Conservation (phyloP, 2,888 invertebrate genomes). For the Apamea epomidion region DNA sequence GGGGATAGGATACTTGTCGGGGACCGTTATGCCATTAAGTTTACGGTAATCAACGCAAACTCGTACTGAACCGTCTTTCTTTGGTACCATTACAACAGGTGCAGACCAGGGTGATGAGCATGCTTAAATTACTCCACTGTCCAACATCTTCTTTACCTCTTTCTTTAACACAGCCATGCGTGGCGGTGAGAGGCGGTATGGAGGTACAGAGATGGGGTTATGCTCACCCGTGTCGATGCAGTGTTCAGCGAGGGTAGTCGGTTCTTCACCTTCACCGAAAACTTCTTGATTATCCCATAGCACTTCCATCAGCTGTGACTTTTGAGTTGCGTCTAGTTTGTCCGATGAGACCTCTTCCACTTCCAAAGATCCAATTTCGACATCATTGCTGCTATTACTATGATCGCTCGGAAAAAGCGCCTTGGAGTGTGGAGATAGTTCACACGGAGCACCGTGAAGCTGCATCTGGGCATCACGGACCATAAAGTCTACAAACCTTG, state of each 20-base stretch:
- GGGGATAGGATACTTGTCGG: slow-evolving; percentile 10
- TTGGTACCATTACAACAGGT: slow-evolving; percentile 75
- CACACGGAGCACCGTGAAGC: not conserved
- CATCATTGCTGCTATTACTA: slow-evolving; percentile 14
- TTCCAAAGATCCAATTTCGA: slow-evolving; percentile 13
- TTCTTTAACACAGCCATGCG: slow-evolving; percentile 7
- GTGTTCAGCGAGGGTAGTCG: slow-evolving; percentile 28
- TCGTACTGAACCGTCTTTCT: slow-evolving; percentile 69
- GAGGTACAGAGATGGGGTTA: slow-evolving; percentile 30
- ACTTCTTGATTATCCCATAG: slow-evolving; percentile 6
- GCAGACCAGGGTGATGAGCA: slow-evolving; percentile 52
- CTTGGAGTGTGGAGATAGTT: not conserved
- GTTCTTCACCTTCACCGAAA: not conserved
- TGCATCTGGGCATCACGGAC: not conserved
- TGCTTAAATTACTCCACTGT: slow-evolving; percentile 9
- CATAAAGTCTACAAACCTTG: slow-evolving; percentile 23
- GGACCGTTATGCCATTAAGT: slow-evolving; percentile 6
- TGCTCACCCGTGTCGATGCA: slow-evolving; percentile 33
- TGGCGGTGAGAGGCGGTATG: slow-evolving; percentile 31
- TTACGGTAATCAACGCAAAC: slow-evolving; percentile 70
- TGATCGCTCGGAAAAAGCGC: slow-evolving; percentile 2
- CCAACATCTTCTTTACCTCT: slow-evolving; percentile 24
- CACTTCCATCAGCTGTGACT: slow-evolving; percentile 3
- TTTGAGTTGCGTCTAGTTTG: not conserved
- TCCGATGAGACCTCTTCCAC: slow-evolving; percentile 4